phyloP scores from a whole-genome alignment of 2,113 vertebrate genomes.

The Chlorodrepanis virens region DNA sequence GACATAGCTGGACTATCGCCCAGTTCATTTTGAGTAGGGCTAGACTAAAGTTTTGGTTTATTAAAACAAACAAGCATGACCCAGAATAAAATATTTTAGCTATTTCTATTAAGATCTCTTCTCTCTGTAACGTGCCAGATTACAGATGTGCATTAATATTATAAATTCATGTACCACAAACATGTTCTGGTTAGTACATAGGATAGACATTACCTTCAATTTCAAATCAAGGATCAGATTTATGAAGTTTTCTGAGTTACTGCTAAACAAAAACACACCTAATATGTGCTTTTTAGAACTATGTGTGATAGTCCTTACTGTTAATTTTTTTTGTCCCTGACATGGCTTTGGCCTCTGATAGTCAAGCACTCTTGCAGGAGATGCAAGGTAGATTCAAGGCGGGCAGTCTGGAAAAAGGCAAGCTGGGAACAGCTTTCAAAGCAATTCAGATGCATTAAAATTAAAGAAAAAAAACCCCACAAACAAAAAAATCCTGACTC shows the following conservation, averaged over 20 bases:
- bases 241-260: background rate
- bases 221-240: background rate
- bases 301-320: background rate
- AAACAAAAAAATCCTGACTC: rapidly evolving
- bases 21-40: background rate
- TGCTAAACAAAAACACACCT: background rate
- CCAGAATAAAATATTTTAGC: background rate
- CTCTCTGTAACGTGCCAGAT: background rate
- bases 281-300: background rate
- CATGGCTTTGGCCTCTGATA: background rate
- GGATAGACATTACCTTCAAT: background rate
- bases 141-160: background rate
- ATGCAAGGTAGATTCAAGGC: background rate
- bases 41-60: conserved; percentile 7
- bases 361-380: background rate
- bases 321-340: background rate
- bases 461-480: background rate
- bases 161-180: background rate
- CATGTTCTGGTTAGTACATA: background rate
- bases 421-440: background rate
- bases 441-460: background rate
- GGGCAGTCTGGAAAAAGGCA: background rate
- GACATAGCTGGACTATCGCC: background rate
- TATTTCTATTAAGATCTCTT: background rate
- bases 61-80: background rate